Percentiles rank a stretch among this genome's conserved stretches.
phyloP scores from a whole-genome alignment of 2,113 vertebrate species.

The Barnardius zonarius region DNA sequence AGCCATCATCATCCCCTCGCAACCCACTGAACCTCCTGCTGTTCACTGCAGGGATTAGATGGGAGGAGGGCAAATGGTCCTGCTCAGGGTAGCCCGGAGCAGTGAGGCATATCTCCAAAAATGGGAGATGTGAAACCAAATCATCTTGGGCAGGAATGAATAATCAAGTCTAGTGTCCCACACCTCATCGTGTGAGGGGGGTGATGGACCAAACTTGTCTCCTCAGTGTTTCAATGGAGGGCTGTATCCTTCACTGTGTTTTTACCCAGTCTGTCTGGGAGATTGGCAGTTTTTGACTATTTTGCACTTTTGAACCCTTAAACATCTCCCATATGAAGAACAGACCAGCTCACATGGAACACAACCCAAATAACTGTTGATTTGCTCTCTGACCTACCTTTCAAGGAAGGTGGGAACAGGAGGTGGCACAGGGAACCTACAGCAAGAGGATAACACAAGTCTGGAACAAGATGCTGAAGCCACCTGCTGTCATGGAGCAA shows the following conservation, averaged over 20 bases:
- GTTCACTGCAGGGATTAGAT: background rate
- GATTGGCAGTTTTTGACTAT: background rate
- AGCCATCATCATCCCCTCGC: background rate
- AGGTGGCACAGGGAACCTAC: background rate
- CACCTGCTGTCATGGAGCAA: background rate
- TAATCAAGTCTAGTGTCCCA: background rate
- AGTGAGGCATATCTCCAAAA: background rate
- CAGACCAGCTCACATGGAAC: background rate
- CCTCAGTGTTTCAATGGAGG: background rate
- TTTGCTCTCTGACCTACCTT: background rate
- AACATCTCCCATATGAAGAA: background rate
- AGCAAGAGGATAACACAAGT: background rate
- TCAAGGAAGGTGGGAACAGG: background rate
- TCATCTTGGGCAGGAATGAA: background rate
- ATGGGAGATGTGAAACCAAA: background rate
- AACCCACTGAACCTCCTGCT: background rate
- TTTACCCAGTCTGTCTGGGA: background rate
- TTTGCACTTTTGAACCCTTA: background rate
- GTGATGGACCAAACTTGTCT: background rate
- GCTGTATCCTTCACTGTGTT: background rate
- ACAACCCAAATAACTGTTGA: background rate
- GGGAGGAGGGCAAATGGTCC: accelerated
- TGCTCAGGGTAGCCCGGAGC: background rate
- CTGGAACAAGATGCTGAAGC: background rate
- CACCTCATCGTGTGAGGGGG: accelerated